phyloP scores from a whole-genome alignment of 2,797 vertebrate genomes.

The Distichodus sexfasciatus region DNA sequence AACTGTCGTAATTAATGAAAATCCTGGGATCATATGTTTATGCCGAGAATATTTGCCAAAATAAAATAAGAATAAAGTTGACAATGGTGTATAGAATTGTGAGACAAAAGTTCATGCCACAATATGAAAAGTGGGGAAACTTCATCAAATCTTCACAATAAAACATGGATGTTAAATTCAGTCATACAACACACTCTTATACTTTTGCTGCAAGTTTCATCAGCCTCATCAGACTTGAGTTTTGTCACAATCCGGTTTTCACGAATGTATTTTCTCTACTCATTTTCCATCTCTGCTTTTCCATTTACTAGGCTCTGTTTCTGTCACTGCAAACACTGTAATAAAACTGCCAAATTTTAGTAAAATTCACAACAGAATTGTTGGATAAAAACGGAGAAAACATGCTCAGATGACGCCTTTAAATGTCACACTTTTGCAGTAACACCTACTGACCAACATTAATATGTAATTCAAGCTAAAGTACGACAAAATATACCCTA shows the following conservation, averaged over 20 bases:
- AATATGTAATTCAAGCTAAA: slow-evolving; percentile 20
- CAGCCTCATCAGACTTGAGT: too few species aligned
- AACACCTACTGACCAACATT: slow-evolving; percentile 15
- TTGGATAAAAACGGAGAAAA: neutral
- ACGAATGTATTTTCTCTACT: neutral
- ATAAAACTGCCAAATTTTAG: too few species aligned
- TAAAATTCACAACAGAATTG: neutral
- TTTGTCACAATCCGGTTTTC: too few species aligned
- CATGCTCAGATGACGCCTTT: slow-evolving; percentile 11
- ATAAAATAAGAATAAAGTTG: too few species aligned
- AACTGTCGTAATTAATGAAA: too few species aligned
- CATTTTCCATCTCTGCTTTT: neutral
- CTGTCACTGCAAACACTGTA: neutral
- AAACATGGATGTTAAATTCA: too few species aligned
- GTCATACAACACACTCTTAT: neutral
- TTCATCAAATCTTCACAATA: too few species aligned
- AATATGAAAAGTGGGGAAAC: neutral
- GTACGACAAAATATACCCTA: neutral
- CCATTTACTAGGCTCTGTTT: neutral
- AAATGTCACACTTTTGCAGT: slow-evolving; percentile 8
- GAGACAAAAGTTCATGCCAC: too few species aligned
- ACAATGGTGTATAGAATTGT: too few species aligned
- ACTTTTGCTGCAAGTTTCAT: neutral
- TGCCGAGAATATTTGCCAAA: too few species aligned
- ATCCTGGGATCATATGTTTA: too few species aligned